Evolutionary conservation across 2,797 vertebrate genomes (phyloP).

Genomic region (Stomatorhinus walkeri): DNA sequence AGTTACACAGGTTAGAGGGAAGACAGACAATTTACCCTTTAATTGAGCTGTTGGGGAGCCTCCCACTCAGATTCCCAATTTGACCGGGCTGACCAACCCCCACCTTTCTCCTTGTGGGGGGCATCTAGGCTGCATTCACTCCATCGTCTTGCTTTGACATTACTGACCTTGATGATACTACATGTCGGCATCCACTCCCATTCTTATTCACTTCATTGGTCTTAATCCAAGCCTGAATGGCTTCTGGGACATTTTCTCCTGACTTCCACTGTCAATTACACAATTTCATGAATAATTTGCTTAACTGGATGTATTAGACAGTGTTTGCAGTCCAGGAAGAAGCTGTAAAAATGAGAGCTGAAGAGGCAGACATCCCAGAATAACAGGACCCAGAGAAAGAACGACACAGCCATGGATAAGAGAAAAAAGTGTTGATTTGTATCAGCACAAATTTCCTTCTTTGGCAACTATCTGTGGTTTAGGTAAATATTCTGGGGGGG

Average conservation of each 20-base stretch:
- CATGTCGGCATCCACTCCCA: slow-evolving; percentile 37
- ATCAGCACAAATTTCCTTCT: neutral
- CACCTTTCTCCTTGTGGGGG: neutral
- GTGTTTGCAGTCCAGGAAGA: slow-evolving; percentile 26
- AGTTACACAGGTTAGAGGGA: neutral
- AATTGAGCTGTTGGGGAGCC: neutral
- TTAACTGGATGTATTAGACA: slow-evolving; percentile 51
- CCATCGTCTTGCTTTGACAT: neutral
- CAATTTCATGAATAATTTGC: slow-evolving; percentile 48
- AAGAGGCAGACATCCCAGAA: slow-evolving; percentile 27
- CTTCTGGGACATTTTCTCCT: slow-evolving; percentile 44
- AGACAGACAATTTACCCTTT: neutral
- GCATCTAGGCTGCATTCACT: neutral
- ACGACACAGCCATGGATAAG: neutral
- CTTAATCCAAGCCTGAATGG: slow-evolving; percentile 46
- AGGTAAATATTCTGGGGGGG: neutral
- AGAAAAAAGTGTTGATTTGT: neutral
- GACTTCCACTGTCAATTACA: slow-evolving; percentile 46
- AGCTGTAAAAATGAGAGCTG: neutral
- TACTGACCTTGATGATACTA: neutral
- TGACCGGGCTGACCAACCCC: neutral
- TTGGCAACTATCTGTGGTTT: neutral
- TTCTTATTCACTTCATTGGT: slow-evolving; percentile 50
- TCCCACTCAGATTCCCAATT: neutral
- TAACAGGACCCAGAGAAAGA: slow-evolving; percentile 11